These are phyloP conservation scores for Poecilia picta DNA, from an alignment of 2,797 vertebrate genomes.

Conservation along the genomic window DNA sequence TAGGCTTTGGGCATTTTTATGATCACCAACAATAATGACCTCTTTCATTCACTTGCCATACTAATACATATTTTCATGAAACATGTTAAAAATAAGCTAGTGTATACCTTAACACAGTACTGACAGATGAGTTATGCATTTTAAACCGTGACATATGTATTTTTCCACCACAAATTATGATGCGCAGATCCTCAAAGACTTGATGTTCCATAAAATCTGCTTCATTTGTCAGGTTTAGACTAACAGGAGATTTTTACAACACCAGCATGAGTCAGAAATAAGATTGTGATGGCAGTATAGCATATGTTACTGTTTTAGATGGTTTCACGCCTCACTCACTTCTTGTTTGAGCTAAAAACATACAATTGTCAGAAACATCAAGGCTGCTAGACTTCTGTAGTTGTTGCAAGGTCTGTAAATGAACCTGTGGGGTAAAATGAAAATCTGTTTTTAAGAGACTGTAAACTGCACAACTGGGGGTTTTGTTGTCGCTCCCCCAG, in stretches of 20 bases:
- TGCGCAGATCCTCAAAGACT: background rate
- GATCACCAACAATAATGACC: too few species aligned
- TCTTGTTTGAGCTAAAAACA: background rate
- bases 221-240: background rate
- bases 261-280: background rate
- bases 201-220: background rate
- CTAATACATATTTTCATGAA: background rate
- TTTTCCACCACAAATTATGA: background rate
- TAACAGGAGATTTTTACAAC: background rate
- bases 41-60: background rate
- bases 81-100: background rate
- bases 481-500: slow-evolving; percentile 1
- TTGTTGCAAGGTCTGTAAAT: slow-evolving; percentile 13
- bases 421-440: slow-evolving; percentile 3
- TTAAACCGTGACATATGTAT: background rate
- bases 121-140: background rate
- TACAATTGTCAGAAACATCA: slow-evolving; percentile 3
- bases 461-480: background rate
- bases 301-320: background rate
- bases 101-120: background rate
- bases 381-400: slow-evolving; percentile 19
- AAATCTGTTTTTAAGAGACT: background rate
- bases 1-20: slow-evolving; percentile 8
- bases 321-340: background rate
- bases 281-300: background rate